Evolutionary conservation across 2,888 invertebrate species (phyloP).

Genomic region (Phoenoteleia sp.): DNA sequence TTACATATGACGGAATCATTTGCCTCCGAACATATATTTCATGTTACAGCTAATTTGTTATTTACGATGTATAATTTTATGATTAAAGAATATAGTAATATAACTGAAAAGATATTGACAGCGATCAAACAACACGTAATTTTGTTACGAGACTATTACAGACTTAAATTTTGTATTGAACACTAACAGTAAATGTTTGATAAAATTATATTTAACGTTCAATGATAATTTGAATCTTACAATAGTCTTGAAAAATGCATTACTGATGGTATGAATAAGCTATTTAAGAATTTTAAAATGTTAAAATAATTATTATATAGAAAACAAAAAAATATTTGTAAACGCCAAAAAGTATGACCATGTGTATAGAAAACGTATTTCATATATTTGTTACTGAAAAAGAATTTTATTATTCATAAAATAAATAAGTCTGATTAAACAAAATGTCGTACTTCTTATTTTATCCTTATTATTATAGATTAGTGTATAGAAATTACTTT

Average conservation of each 20-base stretch:
- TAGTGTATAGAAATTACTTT: too few relatives aligned
- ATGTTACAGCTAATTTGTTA: slow-evolving; percentile 52
- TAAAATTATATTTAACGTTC: slow-evolving; percentile 8
- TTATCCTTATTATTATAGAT: too few relatives aligned
- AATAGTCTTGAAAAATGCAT: slow-evolving; percentile 2
- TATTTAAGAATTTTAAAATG: slow-evolving; percentile 41
- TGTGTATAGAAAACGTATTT: slow-evolving; percentile 42
- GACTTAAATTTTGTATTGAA: slow-evolving; percentile 6
- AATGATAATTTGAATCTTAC: not conserved
- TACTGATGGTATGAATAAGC: not conserved
- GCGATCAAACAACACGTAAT: not conserved
- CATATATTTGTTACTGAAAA: slow-evolving; percentile 41
- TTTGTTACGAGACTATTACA: not conserved
- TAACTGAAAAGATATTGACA: slow-evolving; percentile 27
- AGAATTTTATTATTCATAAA: slow-evolving; percentile 43
- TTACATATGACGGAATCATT: slow-evolving; percentile 17
- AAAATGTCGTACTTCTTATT: not conserved
- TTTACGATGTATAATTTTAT: slow-evolving; percentile 39
- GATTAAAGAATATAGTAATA: slow-evolving; percentile 32
- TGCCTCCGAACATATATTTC: slow-evolving; percentile 50
- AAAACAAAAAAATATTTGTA: slow-evolving; percentile 21
- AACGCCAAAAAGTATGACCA: slow-evolving; percentile 32
- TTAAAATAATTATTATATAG: slow-evolving; percentile 28
- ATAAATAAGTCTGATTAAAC: slow-evolving; percentile 66
- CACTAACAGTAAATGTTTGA: not conserved